Evolutionary conservation across 1,140 invertebrate genomes (phyloP), one percentile per base, ranked within the genome.

Genomic region (Dendrolimus kikuchii): DNA sequence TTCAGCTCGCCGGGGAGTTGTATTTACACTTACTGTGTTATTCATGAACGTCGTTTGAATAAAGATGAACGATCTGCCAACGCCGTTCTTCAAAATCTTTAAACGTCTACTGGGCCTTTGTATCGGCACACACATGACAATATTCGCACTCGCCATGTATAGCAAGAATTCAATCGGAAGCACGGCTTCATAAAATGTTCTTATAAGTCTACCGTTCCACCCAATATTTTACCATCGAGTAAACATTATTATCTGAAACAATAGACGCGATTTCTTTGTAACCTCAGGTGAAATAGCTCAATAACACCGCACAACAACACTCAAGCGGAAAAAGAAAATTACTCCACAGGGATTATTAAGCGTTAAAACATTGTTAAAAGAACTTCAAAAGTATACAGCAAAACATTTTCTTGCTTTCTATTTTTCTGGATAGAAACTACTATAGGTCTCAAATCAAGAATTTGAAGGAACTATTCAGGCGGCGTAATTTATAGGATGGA

Each of bases 21-120:
- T 79, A 75, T 76, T 81, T 79, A 81, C 70, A 68, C 59, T 58
- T 64, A 62, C 72, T 78, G 71, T 67, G 70, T 81, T 79, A 81
- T 84, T 80, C 81, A 81, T 84, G 77, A 77, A 71, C 60, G 60
- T 49, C 52, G 49, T 66, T 63, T 80, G 77, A 80, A 81, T 82
- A 81, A 81, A 82, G 73, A 81, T 81, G 76, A 77, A 71, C 51
- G 62, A 76, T 63, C 55, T 50, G 55, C 59, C 62, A 51, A 53
- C 57, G 58, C 53, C 62, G 58, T 68, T 61, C 62, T 74, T 70
- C 50, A 55, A 68, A 62, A 64, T 60, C 53, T 68, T 66, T 62
- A 57, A 63, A 53, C 49, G 52, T 46, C 46, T 45, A 45, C 43
- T 5, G 5, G n/a, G 5, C 43, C n/a, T 45, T 45, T 45, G 43